Evolutionary conservation across 2,113 vertebrate species (phyloP), one percentile per base, ranked within the genome.

Genomic region (Nannospalax galili): DNA sequence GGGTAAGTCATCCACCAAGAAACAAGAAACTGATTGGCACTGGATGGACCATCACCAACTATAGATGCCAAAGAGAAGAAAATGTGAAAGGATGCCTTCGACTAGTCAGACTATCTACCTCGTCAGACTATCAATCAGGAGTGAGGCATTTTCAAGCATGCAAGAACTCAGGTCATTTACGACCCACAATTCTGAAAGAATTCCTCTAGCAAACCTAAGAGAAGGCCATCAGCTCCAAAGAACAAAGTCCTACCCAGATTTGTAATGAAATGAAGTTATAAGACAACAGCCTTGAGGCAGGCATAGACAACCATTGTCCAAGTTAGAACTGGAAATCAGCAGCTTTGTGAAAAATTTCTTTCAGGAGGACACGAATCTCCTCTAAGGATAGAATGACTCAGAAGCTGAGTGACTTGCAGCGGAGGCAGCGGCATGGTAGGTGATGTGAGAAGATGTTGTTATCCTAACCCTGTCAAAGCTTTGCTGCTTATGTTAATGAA

Each of bases 121-220:
- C 35, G 35, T 52, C 58, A 62, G 90, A 80, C 20, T 92, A 75
- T 80, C 58, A 77, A 48, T 94, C 12, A 69, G 88, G 69, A 96
- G 42, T 15, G 37, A 64, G 30, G 67, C 35, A 52, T 86, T 96
- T 95, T 86, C 24, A 70, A 79, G 75, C 24, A 77, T 17, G 3
- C 6, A 67, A 77, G n/a, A 84, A 40, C 72, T 84, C 65, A 78
- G 70, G 64, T n/a, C 35, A 87, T 60, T 72, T 91, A 60, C 74
- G 28, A 91, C 75, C 56, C 92, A 88, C 35, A 92, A 74, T 93
- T 96, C 79, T 96, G 37, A 96, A 95, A 72, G 84, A 94, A 92
- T 88, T 67, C 75, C 56, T 84, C 40, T 92, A 91, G 92, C 70
- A 79, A 94, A 92, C 80, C 58, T 74, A 87, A 77, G 32, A 90